A percentile compares a stretch with the other conserved stretches of the same genome.
Conservation (phyloP, 2,113 vertebrate genomes). For the Syngnathus scovelli region DNA sequence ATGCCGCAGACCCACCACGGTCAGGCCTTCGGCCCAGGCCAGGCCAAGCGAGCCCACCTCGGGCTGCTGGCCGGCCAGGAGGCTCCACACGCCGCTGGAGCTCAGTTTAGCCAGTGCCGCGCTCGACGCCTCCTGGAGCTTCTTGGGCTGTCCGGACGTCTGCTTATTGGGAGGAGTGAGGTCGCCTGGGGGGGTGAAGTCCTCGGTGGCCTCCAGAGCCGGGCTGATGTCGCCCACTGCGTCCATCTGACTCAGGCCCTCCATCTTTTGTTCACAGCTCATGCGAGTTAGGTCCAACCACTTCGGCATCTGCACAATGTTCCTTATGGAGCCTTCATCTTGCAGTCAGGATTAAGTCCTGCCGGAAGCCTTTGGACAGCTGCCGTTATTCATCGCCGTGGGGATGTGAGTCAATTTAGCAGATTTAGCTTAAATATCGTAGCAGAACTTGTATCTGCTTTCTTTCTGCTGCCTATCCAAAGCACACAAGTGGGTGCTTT, state of each 20-base stretch:
- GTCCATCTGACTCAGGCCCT: conserved; percentile 85
- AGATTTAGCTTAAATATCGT: not conserved
- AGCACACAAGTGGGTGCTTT: not conserved
- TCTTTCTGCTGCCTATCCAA: conserved; percentile 28
- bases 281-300: conserved; percentile 22
- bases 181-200: conserved; percentile 71
- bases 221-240: conserved; percentile 90
- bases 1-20: conserved; percentile 76
- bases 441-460: not conserved
- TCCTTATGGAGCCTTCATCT: not conserved
- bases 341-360: not conserved
- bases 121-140: conserved; percentile 74
- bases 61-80: conserved; percentile 77
- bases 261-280: conserved; percentile 35
- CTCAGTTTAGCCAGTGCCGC: conserved; percentile 65
- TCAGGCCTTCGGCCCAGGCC: conserved; percentile 81
- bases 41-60: conserved; percentile 74
- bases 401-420: not conserved
- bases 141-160: conserved; percentile 36
- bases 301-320: not conserved
- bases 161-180: conserved; percentile 12
- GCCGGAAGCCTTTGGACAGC: conserved; percentile 4
- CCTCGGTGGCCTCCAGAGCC: conserved; percentile 93
- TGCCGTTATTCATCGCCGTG: not conserved
- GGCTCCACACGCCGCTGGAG: conserved; percentile 78